Evolutionary conservation across 2,113 vertebrate species (phyloP).

Genomic region (Psittacus erithacus): DNA sequence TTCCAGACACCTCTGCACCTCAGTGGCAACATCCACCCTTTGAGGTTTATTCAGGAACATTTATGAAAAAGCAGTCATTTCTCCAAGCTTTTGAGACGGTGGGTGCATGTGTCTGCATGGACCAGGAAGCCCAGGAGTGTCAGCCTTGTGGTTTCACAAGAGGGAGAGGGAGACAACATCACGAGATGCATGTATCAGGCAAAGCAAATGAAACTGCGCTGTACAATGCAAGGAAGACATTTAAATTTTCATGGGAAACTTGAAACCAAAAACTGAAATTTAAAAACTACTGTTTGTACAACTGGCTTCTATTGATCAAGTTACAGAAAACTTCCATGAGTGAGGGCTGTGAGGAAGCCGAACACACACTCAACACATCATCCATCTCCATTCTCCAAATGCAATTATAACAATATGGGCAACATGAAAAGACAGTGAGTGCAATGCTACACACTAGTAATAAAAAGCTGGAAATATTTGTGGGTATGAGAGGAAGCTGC

Average conservation of each 20-base stretch:
- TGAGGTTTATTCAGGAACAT: not conserved
- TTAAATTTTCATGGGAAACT: not conserved
- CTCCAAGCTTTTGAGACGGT: accelerated
- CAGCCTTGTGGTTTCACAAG: accelerated
- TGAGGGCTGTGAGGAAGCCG: not conserved
- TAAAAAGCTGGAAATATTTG: not conserved
- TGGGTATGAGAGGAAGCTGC: not conserved
- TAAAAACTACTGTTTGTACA: constrained; percentile 24
- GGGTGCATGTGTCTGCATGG: accelerated
- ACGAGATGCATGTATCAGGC: not conserved
- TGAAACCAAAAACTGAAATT: constrained; percentile 12
- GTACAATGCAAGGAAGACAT: not conserved
- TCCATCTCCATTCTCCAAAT: not conserved
- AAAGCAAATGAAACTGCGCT: not conserved
- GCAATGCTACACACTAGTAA: not conserved
- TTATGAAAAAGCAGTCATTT: not conserved
- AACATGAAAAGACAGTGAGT: not conserved
- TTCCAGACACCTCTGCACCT: not conserved
- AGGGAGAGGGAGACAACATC: not conserved
- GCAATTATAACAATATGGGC: not conserved
- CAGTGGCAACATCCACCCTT: not conserved
- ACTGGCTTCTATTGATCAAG: not conserved
- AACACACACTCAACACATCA: not conserved
- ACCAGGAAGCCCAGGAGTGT: not conserved
- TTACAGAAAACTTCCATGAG: not conserved